Base-by-base conservation (phyloP, 37 sponge, comb jelly and placozoan genomes). In the Spongilla lacustris region DNA sequence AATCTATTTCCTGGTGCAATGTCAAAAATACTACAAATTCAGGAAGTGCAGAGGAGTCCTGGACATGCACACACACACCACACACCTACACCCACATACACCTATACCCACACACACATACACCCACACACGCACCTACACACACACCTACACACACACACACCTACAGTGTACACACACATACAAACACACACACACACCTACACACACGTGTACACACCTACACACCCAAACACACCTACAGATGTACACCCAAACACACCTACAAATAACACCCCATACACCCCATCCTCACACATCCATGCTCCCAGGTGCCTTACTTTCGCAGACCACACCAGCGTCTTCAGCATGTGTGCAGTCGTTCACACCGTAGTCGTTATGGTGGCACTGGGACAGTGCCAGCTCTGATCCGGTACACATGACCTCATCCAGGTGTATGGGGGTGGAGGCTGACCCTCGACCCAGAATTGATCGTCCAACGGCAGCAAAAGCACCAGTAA, bases 291-390 rank as follows among this genome's bases (percentile, higher is more conserved):
- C 85, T 71, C 50, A 36, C 84, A 71, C 25, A 72, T 71, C 4
- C 74, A 27, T 73, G 74, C 72, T 34, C 13, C 0, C 33, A 29
- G 1, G 4, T 25, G 1, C 76, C 79, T 41, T 79, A 92, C 94
- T 34, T 48, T 80, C n/a, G 71, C 95, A 94, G 17, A 89, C 66
- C 67, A 94, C 95, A 6, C 92, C 92, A 36, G 95, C 92, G 83
- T 94, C 92, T n/a, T 85, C 87, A 38, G 29, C 67, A 68, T 92
- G 92, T 8, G 26, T 22, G 58, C 92, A 94, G 86, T 87, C 76
- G 46, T 87, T 68, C 0, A 50, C 66, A 0, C 93, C 93, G n/a
- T 74, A 72, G 19, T 33, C 76, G 21, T 73, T 58, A 68, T 90
- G 87, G 71, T 69, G 82, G 35, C 94, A 93, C 0, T 89, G 36